Base-by-base conservation (phyloP, 2,113 vertebrate species). In the Dunckerocampus dactyliophorus region DNA sequence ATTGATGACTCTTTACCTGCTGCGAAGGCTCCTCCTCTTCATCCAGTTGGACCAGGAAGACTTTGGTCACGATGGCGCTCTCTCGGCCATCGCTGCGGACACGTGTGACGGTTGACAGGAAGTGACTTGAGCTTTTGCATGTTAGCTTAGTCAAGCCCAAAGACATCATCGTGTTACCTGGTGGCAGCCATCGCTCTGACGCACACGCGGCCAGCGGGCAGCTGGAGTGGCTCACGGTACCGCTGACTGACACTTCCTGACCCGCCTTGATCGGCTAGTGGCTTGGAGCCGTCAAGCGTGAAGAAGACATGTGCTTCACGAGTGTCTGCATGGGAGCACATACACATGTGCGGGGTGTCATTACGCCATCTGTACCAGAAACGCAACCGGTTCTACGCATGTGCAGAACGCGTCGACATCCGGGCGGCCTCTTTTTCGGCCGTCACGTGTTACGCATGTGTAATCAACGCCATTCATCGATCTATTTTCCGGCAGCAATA, bases 231-330 rank as follows among this genome's bases (percentile, higher is more conserved):
- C 28, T 79, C 80, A 0, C 58, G 84, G 84, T 96, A 99, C 61
- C 89, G 93, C 56, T 92, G 93, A 75, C 72, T 91, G 71, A 71
- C 78, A 14, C n/a, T 88, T 54, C 88, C 74, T 53, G 67, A 69
- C 22, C 66, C 57, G 4, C 2, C 39, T 12, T 47, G 59, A 15
- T 0, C 43, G 0, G 83, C 78, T 20, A 65, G 87, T 17, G 95
- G 96, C 68, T 90, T 95, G 51, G 89, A 95, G 59, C 97, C 94
- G 74, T 98, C 94, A 85, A 97, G 62, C 0, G 95, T 95, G 78
- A 92, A 99, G 87, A 92, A 94, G 81, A 98, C 89, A 19, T 59
- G 82, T 45, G 91, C 93, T 47, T 88, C 93, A 1, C 87, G 85
- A 24, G 93, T 91, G 63, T 94, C 97, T 99, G 85, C 50, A 56